Conservation (phyloP, 2,888 invertebrate genomes). For the Cyrtodaria siliqua region DNA sequence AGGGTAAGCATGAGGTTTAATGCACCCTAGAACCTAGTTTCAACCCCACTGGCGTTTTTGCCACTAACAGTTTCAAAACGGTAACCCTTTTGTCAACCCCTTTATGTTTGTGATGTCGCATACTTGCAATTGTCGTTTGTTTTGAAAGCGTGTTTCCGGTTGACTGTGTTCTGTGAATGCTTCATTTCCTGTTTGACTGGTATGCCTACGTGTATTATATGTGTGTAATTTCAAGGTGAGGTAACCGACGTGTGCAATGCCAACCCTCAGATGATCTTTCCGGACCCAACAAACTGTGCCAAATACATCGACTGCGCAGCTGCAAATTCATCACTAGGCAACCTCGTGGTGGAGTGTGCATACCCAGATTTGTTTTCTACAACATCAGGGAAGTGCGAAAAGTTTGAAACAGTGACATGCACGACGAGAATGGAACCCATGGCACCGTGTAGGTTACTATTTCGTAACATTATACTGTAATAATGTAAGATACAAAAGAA, state of each 20-base stretch:
- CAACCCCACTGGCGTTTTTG: background rate
- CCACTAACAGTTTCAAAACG: too few relatives aligned
- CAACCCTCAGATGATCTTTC: conserved; percentile 53
- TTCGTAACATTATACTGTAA: too few relatives aligned
- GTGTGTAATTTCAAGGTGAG: conserved; percentile 46
- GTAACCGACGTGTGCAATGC: conserved; percentile 58
- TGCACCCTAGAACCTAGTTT: too few relatives aligned
- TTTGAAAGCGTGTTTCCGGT: too few relatives aligned
- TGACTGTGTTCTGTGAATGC: too few relatives aligned
- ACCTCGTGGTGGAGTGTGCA: conserved; percentile 45
- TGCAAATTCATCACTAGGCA: conserved; percentile 19
- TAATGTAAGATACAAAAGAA: too few relatives aligned
- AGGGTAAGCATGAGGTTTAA: too few relatives aligned
- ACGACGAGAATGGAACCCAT: conserved; percentile 46
- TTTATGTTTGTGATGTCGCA: too few relatives aligned
- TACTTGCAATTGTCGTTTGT: too few relatives aligned
- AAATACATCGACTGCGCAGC: conserved; percentile 60
- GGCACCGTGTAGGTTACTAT: conserved; percentile 60
- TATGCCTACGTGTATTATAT: background rate
- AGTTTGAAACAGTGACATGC: conserved; percentile 60
- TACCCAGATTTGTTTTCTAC: conserved; percentile 66
- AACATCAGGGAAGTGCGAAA: conserved; percentile 46
- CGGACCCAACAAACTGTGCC: conserved; percentile 57
- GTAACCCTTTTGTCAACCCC: too few relatives aligned
- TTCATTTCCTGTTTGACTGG: too few relatives aligned